Conservation (phyloP, 1,140 invertebrate genomes). For the Conus ventricosus region DNA sequence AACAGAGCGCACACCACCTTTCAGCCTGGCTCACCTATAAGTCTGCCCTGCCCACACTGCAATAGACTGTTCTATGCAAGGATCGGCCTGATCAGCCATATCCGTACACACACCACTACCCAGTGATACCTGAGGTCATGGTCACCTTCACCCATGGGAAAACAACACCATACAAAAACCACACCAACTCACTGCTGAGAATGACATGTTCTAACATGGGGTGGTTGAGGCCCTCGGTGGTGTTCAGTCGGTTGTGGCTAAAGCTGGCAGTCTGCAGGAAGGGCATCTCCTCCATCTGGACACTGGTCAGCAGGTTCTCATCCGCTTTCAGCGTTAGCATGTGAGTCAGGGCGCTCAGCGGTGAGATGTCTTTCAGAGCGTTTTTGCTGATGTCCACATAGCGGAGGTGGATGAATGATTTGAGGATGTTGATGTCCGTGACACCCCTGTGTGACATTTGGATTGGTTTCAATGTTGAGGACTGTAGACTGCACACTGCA, state of each 20-base stretch:
- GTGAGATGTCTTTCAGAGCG: conserved; percentile 69
- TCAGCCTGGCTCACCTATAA: too few species aligned
- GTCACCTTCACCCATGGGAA: too few species aligned
- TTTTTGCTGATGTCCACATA: conserved; percentile 74
- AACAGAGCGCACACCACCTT: too few species aligned
- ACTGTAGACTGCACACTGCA: too few species aligned
- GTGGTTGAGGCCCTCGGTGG: conserved; percentile 71
- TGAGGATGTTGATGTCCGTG: conserved; percentile 70
- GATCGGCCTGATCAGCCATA: too few species aligned
- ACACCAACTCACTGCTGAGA: conserved; percentile 69
- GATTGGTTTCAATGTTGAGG: too few species aligned
- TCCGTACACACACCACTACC: too few species aligned
- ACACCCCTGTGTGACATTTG: conserved; percentile 61
- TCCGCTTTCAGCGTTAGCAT: conserved; percentile 73
- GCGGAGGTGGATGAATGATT: conserved; percentile 72
- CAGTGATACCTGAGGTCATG: too few species aligned
- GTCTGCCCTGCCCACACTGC: too few species aligned
- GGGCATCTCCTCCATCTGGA: conserved; percentile 71
- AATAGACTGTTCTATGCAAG: too few species aligned
- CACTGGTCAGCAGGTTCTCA: conserved; percentile 68
- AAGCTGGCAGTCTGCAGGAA: conserved; percentile 73
- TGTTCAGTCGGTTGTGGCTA: conserved; percentile 71
- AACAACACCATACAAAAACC: too few species aligned
- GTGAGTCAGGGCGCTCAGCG: conserved; percentile 70
- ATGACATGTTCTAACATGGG: conserved; percentile 71